Conservation (phyloP, 2,888 invertebrate species). For the Drosophila stalkeri region DNA sequence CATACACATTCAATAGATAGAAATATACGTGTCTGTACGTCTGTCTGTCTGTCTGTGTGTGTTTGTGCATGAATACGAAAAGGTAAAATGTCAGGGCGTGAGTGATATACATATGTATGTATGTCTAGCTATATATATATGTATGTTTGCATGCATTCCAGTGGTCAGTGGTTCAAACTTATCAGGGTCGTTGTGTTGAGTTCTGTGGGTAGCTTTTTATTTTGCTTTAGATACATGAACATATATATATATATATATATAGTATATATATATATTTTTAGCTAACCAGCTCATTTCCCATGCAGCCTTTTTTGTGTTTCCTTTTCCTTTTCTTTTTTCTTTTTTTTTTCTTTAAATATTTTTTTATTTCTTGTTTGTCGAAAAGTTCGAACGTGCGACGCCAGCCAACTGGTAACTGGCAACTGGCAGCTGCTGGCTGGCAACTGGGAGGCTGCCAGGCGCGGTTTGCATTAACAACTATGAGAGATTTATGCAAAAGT, state of each 20-base stretch:
- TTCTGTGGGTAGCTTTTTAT: conserved; percentile 20
- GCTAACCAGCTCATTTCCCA: conserved; percentile 64
- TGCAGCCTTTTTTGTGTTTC: conserved; percentile 40
- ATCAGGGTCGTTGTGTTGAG: conserved; percentile 21
- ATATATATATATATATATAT: neutral
- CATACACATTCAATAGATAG: conserved; percentile 27
- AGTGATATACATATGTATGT: conserved; percentile 24
- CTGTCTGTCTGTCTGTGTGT: neutral
- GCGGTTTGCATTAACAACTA: conserved; percentile 71
- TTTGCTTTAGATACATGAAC: conserved; percentile 1
- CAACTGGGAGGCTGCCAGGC: conserved; percentile 37
- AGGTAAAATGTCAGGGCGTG: conserved; percentile 35
- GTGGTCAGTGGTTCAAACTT: conserved; percentile 49
- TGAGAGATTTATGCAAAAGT: conserved; percentile 71
- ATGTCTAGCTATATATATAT: neutral
- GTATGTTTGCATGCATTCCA: conserved; percentile 3
- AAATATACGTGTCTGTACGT: conserved; percentile 22
- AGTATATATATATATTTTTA: conserved; percentile 54
- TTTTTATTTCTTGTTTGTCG: conserved; percentile 20
- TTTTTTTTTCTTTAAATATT: neutral
- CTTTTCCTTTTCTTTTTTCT: conserved; percentile 3
- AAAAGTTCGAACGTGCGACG: conserved; percentile 65
- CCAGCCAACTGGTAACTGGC: conserved; percentile 42
- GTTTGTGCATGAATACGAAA: conserved; percentile 4
- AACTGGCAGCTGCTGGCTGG: conserved; percentile 34